Evolutionary conservation across 2,113 vertebrate species (phyloP), one percentile per base, ranked within the genome.

Genomic region (Taxidea taxus): DNA sequence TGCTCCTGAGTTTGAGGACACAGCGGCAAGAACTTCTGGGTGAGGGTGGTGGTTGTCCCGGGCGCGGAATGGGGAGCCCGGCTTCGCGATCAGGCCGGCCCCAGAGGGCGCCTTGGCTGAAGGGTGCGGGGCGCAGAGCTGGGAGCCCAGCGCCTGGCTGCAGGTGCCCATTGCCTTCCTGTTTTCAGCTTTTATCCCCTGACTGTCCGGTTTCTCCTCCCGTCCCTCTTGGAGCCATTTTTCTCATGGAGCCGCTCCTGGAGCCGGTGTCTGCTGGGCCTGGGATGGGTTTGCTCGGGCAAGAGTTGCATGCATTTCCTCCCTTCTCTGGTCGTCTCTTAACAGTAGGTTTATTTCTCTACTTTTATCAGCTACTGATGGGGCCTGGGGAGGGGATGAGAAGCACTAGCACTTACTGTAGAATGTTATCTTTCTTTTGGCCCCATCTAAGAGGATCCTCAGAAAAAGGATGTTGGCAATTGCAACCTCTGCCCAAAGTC

Each of bases 141-240:
- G 56, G 88, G 25, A 25, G 56, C 20, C 4, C 6, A 47, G 81
- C 0, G 0, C 23, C 1, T 1, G 7, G 54, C 37, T 31, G 25
- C 31, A 21, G 58, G 31, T 27, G 77, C 56, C 44, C 15, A 1
- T 0, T 42, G 62, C 29, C 58, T 4, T 62, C 2, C 2, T 0
- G 66, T 29, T 29, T 70, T 39, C 44, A 49, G 88, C 74, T 0
- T 4, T 49, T 10, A 39, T 39, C 37, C 56, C 3, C 56, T 58
- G 49, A 7, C 49, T 31, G 0, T 20, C 86, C 34, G 4, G 8
- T 6, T 29, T 51, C n/a, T 21, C 15, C n/a, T 70, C 11, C 18
- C 0, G 14, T 31, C 39, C 0, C 47, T 27, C 1, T 1, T 31
- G 70, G 34, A 15, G 31, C 16, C 3, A 2, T 10, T 81, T 27